These are phyloP conservation scores for Hylyphantes graminicola DNA, from an alignment of 1,140 invertebrate species.

Conservation along the genomic window DNA sequence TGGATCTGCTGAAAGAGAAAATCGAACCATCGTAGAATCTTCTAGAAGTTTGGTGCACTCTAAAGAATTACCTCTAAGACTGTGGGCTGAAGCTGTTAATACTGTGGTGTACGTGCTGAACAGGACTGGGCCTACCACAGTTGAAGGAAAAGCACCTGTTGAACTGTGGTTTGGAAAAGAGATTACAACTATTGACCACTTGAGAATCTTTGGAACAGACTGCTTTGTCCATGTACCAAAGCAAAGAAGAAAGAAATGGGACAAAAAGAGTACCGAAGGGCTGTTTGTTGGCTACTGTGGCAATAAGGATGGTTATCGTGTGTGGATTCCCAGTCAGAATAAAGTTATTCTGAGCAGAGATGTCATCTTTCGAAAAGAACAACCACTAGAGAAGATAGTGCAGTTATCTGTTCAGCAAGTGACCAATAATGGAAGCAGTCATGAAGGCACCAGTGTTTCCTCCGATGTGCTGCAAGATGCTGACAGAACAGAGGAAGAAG, in stretches of 20 bases:
- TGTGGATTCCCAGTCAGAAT: not conserved
- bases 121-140: not conserved
- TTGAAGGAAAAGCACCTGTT: not conserved
- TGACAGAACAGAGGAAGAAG: not conserved
- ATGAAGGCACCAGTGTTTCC: not conserved
- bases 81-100: conserved; percentile 14
- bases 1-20: conserved; percentile 70
- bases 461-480: not conserved
- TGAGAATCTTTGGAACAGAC: not conserved
- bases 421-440: too few relatives aligned
- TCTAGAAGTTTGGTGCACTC: conserved; percentile 66
- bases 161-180: conserved; percentile 1
- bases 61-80: not conserved
- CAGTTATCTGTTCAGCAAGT: too few relatives aligned
- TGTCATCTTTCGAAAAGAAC: not conserved
- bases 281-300: not conserved
- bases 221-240: not conserved
- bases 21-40: conserved; percentile 67
- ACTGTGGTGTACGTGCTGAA: not conserved
- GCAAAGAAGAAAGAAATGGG: conserved; percentile 3
- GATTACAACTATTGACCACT: not conserved
- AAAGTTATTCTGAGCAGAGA: not conserved
- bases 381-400: not conserved
- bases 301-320: not conserved
- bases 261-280: not conserved